phyloP scores from a whole-genome alignment of 2,888 invertebrate species.

The Sinelater perroti region DNA sequence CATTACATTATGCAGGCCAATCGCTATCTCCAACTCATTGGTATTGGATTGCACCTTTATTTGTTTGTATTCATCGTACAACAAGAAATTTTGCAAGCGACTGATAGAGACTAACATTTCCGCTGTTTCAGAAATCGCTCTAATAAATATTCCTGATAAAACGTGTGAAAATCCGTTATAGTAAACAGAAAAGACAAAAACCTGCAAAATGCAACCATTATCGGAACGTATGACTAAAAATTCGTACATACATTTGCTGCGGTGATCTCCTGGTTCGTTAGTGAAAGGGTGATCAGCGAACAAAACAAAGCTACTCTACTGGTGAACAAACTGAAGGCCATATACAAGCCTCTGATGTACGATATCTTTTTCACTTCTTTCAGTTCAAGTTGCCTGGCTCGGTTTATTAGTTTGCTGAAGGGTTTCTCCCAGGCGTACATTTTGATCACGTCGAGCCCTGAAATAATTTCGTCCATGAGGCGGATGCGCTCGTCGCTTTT shows the following conservation, averaged over 20 bases:
- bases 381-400: slow-evolving; percentile 66
- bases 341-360: slow-evolving; percentile 71
- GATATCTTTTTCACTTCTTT: slow-evolving; percentile 69
- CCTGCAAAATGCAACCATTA: slow-evolving; percentile 46
- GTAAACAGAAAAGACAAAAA: slow-evolving; percentile 66
- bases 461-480: slow-evolving; percentile 93
- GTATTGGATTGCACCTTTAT: slow-evolving; percentile 41
- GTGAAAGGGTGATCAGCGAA: slow-evolving; percentile 74
- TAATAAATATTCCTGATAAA: slow-evolving; percentile 67
- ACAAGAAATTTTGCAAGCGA: slow-evolving; percentile 57
- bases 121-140: slow-evolving; percentile 61
- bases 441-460: slow-evolving; percentile 88
- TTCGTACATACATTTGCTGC: slow-evolving; percentile 71
- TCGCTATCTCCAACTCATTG: slow-evolving; percentile 45
- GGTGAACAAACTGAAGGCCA: slow-evolving; percentile 82
- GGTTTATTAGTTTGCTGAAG: slow-evolving; percentile 69
- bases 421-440: slow-evolving; percentile 80
- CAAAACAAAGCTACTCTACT: slow-evolving; percentile 81
- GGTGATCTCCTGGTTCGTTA: slow-evolving; percentile 72
- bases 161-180: slow-evolving; percentile 65
- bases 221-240: neutral
- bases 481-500: slow-evolving; percentile 90
- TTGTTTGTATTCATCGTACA: slow-evolving; percentile 54
- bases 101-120: slow-evolving; percentile 61
- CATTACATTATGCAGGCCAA: slow-evolving; percentile 51